A percentile compares a stretch with the other conserved stretches of the same genome.
Conservation (phyloP, 1,140 invertebrate species). For the Lanistes nyassanus region DNA sequence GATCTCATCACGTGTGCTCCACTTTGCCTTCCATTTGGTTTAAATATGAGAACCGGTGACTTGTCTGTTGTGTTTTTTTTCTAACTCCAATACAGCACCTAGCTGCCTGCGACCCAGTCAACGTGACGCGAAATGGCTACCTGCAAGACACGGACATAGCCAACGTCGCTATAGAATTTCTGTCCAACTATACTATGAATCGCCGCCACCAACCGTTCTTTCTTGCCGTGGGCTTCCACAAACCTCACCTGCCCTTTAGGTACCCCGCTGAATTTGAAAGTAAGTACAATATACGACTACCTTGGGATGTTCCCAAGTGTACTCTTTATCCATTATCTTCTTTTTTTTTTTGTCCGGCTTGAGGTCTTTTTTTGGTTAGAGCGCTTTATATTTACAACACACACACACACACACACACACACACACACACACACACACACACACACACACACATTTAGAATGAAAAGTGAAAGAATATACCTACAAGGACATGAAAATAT, state of each 20-base stretch:
- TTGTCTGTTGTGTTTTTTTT: neutral
- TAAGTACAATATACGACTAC: neutral
- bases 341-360: too few species aligned
- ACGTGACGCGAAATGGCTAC: neutral
- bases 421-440: too few species aligned
- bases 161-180: conserved; percentile 8
- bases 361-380: too few species aligned
- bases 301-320: neutral
- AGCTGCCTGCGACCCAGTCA: neutral
- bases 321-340: too few species aligned
- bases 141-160: conserved; percentile 13
- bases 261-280: conserved; percentile 27
- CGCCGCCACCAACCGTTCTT: conserved; percentile 36
- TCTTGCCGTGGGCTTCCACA: conserved; percentile 42
- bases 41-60: too few species aligned
- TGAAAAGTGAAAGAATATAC: too few species aligned
- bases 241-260: conserved; percentile 44
- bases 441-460: too few species aligned
- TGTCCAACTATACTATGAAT: neutral
- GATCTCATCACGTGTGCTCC: too few species aligned
- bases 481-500: too few species aligned
- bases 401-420: too few species aligned
- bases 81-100: neutral
- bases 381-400: too few species aligned
- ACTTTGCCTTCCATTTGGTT: too few species aligned